Conservation (phyloP, 1,140 invertebrate genomes). For the roundworm (Caenorhabditis elegans) region DNA sequence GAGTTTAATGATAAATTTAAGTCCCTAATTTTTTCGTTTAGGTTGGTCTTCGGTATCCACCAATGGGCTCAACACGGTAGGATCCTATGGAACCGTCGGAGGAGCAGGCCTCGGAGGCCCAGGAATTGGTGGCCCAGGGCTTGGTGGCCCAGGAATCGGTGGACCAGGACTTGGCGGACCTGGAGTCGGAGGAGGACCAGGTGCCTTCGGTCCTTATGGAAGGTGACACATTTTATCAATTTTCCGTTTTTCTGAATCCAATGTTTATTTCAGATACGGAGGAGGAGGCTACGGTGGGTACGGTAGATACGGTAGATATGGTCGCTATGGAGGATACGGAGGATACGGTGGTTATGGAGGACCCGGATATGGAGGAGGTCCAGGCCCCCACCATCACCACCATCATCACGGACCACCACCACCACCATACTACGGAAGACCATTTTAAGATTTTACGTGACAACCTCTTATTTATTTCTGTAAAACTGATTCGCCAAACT, state of each 20-base stretch:
- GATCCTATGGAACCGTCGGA: background rate
- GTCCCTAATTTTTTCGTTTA: background rate
- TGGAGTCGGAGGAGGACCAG: background rate
- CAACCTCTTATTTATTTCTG: too few species aligned
- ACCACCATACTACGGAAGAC: slow-evolving; percentile 12
- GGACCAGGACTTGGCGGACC: background rate
- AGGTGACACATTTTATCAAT: too few species aligned
- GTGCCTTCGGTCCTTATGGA: background rate
- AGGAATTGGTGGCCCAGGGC: background rate
- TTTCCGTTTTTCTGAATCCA: too few species aligned
- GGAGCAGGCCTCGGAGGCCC: background rate
- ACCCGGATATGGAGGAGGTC: background rate
- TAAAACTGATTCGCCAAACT: background rate
- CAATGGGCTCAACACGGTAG: background rate
- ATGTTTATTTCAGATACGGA: background rate
- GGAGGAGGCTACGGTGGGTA: background rate
- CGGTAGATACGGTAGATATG: background rate
- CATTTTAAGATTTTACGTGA: background rate
- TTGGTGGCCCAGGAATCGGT: background rate
- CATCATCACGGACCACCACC: slow-evolving; percentile 20
- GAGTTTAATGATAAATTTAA: background rate
- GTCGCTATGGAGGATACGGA: background rate
- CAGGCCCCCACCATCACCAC: background rate
- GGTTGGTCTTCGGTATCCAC: background rate
- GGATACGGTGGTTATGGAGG: background rate